Evolutionary conservation across 2,797 vertebrate species (phyloP).

Genomic region (Serranus cabrilla): DNA sequence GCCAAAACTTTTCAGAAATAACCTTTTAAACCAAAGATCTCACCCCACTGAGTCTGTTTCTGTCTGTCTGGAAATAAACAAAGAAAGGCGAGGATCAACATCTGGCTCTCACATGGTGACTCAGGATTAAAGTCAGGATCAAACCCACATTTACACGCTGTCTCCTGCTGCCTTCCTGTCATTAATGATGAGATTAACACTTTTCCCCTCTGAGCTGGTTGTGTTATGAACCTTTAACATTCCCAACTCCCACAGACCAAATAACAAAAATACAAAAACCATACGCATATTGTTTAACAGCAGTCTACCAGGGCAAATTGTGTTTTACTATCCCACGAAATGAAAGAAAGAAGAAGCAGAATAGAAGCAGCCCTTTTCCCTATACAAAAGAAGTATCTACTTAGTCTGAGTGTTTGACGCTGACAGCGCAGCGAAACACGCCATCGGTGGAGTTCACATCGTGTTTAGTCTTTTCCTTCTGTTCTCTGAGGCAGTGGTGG

Average conservation of each 20-base stretch:
- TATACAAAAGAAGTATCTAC: not conserved
- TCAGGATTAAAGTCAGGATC: conserved; percentile 31
- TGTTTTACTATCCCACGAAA: not conserved
- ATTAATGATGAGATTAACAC: conserved; percentile 12
- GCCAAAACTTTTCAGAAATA: not conserved
- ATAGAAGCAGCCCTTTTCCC: conserved; percentile 8
- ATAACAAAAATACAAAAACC: not conserved
- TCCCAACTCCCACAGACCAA: not conserved
- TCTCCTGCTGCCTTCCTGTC: conserved; percentile 41
- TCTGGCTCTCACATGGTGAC: conserved; percentile 47
- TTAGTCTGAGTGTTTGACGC: not conserved
- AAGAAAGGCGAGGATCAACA: conserved; percentile 26
- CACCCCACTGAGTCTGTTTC: conserved; percentile 1
- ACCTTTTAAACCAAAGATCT: not conserved
- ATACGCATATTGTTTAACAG: not conserved
- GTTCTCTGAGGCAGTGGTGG: conserved; percentile 26
- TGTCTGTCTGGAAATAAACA: conserved; percentile 36
- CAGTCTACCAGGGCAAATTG: not conserved
- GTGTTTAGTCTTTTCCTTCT: not conserved
- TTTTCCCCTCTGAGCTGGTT: too few relatives aligned
- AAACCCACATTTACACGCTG: not conserved
- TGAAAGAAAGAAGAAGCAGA: not conserved
- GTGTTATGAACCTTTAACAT: not conserved
- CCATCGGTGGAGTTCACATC: not conserved
- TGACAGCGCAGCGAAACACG: not conserved